phyloP scores from a whole-genome alignment of 2,113 vertebrate genomes.

The Protomyctophum bolini region DNA sequence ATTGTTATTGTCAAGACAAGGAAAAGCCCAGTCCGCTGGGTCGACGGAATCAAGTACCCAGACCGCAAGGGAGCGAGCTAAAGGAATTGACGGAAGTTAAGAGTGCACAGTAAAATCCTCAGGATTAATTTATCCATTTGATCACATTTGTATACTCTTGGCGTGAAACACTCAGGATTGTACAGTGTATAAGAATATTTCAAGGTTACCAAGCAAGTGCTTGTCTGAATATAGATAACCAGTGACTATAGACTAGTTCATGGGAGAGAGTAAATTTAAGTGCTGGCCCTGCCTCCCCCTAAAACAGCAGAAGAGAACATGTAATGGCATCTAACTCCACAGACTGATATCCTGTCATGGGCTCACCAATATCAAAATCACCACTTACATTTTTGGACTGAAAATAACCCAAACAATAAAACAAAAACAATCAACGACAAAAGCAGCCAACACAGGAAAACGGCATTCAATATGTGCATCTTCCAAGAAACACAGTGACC shows the following conservation, averaged over 20 bases:
- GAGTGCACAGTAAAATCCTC: too few relatives aligned
- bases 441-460: constrained; percentile 68
- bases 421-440: constrained; percentile 54
- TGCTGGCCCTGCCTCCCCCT: constrained; percentile 14
- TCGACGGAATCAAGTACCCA: too few relatives aligned
- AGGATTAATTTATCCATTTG: too few relatives aligned
- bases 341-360: constrained; percentile 21
- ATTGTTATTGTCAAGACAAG: too few relatives aligned
- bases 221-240: too few relatives aligned
- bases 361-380: constrained; percentile 52
- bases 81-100: too few relatives aligned
- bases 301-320: constrained; percentile 49
- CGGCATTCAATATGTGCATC: constrained; percentile 53
- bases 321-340: constrained; percentile 27
- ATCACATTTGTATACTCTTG: too few relatives aligned
- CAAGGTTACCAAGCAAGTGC: too few relatives aligned
- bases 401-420: constrained; percentile 25
- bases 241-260: not conserved
- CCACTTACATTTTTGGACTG: constrained; percentile 51
- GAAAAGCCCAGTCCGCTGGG: too few relatives aligned
- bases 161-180: too few relatives aligned
- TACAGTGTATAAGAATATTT: too few relatives aligned
- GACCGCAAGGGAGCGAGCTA: too few relatives aligned
- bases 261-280: constrained; percentile 15
- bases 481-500: constrained; percentile 54